Evolutionary conservation across 23 tunicate species (phyloP), one percentile per base, ranked within the genome.

Genomic region (Clavelina lepadiformis): DNA sequence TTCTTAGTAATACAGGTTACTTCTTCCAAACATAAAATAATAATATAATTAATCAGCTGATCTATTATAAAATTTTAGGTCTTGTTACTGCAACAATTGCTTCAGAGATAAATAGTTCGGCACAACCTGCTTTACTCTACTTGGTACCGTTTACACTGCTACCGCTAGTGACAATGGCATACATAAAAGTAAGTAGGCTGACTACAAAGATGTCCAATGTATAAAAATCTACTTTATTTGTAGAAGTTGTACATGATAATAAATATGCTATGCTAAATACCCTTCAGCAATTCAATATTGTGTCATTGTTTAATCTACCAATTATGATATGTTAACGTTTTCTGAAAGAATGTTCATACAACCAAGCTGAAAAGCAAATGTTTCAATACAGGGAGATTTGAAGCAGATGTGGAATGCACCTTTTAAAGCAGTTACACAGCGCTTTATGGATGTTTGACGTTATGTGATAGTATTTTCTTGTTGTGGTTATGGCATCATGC

Each of bases 371-470:
- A n/a, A n/a, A n/a, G n/a, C n/a, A n/a, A n/a, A n/a, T n/a, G n/a
- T n/a, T 35, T 54, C 6, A 1, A 53, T 63, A 0, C 69, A 89
- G 97, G 97, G 97, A 13, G 97, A 89, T 61, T 41, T 89, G 65
- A 89, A 89, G 75, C 97, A 89, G 57, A 89, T 89, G 97, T 89
- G 97, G 97, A 89, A 81, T 38, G 54, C 97, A 41, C 97, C 97
- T 1, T 89, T 89, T 71, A 88, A 88, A 74, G 83, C 87, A 5
- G 77, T 81, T 58, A 89, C 83, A 63, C 88, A 89, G 51, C 97
- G 97, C 13, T 89, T 81, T 45, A 80, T 88, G 65, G 95, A 86
- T 5, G 95, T 86, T 31, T 86, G 94, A 85, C 36, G 66, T 35
- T n/a, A n/a, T n/a, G n/a, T n/a, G n/a, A n/a, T n/a, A n/a, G n/a